Evolutionary conservation across 2,113 vertebrate genomes (phyloP).

Genomic region (Pterocles gutturalis): DNA sequence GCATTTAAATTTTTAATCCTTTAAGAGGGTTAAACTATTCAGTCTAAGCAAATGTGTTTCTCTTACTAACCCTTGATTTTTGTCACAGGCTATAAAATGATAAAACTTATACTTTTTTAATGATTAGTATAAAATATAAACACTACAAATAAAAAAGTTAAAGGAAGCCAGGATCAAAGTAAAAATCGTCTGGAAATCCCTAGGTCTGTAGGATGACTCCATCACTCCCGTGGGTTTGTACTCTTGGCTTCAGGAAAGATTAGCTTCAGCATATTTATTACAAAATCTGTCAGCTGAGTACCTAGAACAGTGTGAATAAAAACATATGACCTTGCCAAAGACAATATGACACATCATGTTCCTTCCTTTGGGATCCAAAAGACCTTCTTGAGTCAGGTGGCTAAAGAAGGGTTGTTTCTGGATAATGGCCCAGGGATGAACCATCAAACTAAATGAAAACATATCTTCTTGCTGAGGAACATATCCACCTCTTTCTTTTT

Average conservation of each 20-base stretch:
- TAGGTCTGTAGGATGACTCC: background rate
- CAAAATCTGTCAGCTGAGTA: conserved; percentile 1
- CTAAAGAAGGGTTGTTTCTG: background rate
- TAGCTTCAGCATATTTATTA: background rate
- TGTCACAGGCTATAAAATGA: background rate
- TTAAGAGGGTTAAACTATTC: background rate
- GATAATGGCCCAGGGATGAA: background rate
- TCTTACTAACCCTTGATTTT: background rate
- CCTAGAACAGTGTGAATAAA: background rate
- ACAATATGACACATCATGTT: background rate
- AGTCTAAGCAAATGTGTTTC: background rate
- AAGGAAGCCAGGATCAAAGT: conserved; percentile 26
- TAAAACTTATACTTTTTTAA: background rate
- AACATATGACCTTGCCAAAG: background rate
- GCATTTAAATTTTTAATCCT: background rate
- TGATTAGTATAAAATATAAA: background rate
- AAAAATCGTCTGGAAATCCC: conserved; percentile 22
- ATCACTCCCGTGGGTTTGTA: background rate
- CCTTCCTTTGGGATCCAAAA: background rate
- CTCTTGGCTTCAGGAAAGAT: background rate
- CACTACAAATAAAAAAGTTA: conserved; percentile 24
- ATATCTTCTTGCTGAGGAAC: background rate
- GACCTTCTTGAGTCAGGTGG: background rate
- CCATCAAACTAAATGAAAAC: background rate
- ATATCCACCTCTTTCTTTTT: background rate